phyloP scores from a whole-genome alignment of 2,113 vertebrate species.

The Corynorhinus townsendii region DNA sequence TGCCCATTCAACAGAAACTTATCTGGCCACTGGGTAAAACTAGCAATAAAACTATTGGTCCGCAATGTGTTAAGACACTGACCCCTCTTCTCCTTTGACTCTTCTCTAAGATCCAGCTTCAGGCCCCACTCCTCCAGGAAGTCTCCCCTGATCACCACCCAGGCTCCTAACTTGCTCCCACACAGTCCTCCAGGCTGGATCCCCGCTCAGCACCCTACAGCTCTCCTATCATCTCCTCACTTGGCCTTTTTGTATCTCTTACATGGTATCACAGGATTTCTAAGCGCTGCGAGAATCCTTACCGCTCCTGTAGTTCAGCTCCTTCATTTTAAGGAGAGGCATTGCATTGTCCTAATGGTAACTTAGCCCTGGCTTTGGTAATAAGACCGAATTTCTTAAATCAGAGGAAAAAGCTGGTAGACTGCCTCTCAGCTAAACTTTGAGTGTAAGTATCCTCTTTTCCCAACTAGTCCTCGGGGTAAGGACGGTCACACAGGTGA shows the following conservation, averaged over 20 bases:
- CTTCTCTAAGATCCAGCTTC: neutral
- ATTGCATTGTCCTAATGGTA: rapidly evolving
- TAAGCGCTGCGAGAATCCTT: neutral
- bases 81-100: neutral
- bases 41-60: too few relatives aligned
- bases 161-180: neutral
- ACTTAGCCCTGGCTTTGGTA: neutral
- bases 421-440: neutral
- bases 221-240: neutral
- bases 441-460: rapidly evolving
- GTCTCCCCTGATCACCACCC: neutral
- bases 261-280: neutral
- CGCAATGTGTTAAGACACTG: neutral
- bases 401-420: neutral
- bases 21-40: too few relatives aligned
- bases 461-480: neutral
- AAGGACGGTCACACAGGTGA: too few relatives aligned
- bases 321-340: neutral
- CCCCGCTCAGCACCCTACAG: neutral
- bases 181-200: neutral
- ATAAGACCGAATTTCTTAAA: neutral
- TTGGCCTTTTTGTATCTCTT: neutral
- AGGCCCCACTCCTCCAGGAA: neutral
- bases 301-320: neutral
- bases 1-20: too few relatives aligned